phyloP scores from a whole-genome alignment of 2,797 vertebrate species.

The Lepilemur ruficaudatus region DNA sequence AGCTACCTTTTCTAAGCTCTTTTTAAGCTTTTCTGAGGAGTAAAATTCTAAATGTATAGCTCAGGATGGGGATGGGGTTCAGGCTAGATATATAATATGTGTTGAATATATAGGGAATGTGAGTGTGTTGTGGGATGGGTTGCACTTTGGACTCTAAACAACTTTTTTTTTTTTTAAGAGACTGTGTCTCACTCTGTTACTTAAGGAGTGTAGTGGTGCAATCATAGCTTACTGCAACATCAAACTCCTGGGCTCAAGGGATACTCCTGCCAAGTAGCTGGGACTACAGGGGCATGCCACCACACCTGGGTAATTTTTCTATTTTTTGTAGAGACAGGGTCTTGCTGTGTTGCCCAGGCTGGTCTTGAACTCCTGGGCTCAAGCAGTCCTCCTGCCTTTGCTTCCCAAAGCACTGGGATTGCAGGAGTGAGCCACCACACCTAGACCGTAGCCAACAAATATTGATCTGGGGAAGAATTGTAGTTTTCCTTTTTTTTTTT shows the following conservation, averaged over 20 bases:
- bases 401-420: neutral
- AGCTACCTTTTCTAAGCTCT: neutral
- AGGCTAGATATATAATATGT: neutral
- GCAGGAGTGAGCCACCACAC: neutral
- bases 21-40: neutral
- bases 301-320: neutral
- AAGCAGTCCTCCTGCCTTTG: neutral
- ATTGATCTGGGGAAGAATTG: too few species aligned
- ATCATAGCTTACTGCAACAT: neutral
- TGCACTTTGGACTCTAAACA: neutral
- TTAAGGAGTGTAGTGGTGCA: neutral
- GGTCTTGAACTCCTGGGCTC: neutral
- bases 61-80: neutral
- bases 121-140: slow-evolving; percentile 53
- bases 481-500: neutral
- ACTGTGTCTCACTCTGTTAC: neutral
- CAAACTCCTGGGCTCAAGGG: neutral
- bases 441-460: too few species aligned
- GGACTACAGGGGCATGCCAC: neutral
- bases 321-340: neutral
- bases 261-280: neutral
- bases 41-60: slow-evolving; percentile 18
- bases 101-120: neutral
- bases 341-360: neutral
- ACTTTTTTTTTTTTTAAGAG: neutral